Base-by-base conservation (phyloP, 2,797 vertebrate genomes). In the Myotis pilosus region DNA sequence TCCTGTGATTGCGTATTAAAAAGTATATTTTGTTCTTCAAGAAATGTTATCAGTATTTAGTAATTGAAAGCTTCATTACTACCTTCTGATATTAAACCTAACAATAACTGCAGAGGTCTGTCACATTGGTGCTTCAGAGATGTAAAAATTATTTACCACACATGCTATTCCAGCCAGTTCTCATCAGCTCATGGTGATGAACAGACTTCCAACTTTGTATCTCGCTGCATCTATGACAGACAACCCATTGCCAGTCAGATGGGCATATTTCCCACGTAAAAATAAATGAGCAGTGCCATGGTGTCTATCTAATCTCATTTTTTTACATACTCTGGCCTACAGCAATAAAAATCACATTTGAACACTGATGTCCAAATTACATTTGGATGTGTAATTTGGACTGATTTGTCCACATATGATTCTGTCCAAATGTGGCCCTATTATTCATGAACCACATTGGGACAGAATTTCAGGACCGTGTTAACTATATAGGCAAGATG, bases 311-410 rank as follows among this genome's bases (percentile, higher is more conserved):
- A 86, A 47, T 79, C 57, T 72, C 90, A 72, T 38, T 91, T 94
- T 94, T 64, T 87, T 72, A 53, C 9, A 17, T 72, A 83, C 23
- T 51, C 28, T 57, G 44, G 66, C 13, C 93, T 68, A 23, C 2
- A 23, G 86, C 47, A 88, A 72, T 82, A 89, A 95, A 94, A 90
- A 60, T 75, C 69, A 51, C 69, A 87, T 60, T 87, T 76, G 75
- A 44, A 86, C 88, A 81, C 23, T 66, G 55, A 64, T 28, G 19
- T 55, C 30, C 64, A 94, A 66, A 80, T 80, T 66, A 72, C 47
- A 80, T n/a, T 81, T 81, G 41, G 33, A 60, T 2, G 8, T 44
- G 71, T 62, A 53, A 62, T 83, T 69, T 51, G 38, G 33, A 41
- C 38, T 33, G 60, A 87, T 92, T 57, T 25, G 5, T 84, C 44